phyloP scores from a whole-genome alignment of 2,797 vertebrate genomes.

The Antrozous pallidus region DNA sequence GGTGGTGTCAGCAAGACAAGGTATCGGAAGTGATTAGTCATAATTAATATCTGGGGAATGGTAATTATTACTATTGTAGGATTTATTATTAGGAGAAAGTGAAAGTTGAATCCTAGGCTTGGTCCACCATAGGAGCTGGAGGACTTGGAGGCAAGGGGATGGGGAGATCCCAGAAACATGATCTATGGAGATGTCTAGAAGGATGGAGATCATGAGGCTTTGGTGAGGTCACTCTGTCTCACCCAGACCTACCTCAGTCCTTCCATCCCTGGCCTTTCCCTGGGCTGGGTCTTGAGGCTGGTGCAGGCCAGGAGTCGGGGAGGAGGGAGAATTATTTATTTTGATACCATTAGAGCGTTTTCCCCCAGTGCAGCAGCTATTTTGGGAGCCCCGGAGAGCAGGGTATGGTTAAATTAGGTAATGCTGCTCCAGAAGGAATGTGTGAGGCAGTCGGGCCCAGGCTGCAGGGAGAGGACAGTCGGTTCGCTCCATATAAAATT shows the following conservation, averaged over 20 bases:
- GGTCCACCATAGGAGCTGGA: not conserved
- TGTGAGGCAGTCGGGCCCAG: constrained; percentile 10
- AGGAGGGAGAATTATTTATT: constrained; percentile 57
- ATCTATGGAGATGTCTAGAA: not conserved
- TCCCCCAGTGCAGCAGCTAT: constrained; percentile 69
- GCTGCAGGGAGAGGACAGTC: constrained; percentile 20
- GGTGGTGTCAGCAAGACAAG: not conserved
- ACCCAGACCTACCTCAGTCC: not conserved
- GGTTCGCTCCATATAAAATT: constrained; percentile 51
- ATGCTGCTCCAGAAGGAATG: constrained; percentile 74
- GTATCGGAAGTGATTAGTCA: not conserved
- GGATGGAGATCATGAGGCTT: not conserved
- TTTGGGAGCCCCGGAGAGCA: constrained; percentile 60
- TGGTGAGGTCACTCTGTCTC: not conserved
- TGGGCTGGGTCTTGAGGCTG: constrained; percentile 22
- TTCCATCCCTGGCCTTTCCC: not conserved
- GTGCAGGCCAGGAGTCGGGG: not conserved
- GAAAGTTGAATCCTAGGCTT: constrained; percentile 24
- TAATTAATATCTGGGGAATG: not conserved
- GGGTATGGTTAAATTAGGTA: constrained; percentile 78
- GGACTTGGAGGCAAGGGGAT: not conserved
- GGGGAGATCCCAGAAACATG: not conserved
- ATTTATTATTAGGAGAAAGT: constrained; percentile 23
- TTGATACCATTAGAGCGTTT: constrained; percentile 61
- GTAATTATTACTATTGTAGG: not conserved